Conservation (phyloP, 2,113 vertebrate genomes). For the Brachyhypopomus gauderio region DNA sequence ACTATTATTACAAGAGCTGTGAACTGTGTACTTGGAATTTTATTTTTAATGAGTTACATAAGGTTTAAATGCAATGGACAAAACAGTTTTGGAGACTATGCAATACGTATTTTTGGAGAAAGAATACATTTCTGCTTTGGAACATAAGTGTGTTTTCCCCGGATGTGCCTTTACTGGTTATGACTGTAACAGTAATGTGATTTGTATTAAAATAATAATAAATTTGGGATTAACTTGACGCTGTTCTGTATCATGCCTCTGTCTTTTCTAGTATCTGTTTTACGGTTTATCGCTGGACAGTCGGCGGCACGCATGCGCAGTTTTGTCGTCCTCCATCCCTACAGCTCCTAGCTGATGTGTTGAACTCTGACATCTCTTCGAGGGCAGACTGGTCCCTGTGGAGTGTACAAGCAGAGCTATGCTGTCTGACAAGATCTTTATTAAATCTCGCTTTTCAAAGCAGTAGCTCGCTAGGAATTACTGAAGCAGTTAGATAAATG, state of each 20-base stretch:
- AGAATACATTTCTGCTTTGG: background rate
- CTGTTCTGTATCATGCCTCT: background rate
- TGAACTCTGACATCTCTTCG: too few species aligned
- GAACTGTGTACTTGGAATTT: background rate
- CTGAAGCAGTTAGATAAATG: too few species aligned
- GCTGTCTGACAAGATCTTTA: too few species aligned
- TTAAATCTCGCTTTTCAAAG: too few species aligned
- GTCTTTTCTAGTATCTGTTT: background rate
- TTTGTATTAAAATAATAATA: slow-evolving; percentile 29
- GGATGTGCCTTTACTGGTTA: slow-evolving; percentile 29
- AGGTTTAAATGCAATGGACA: slow-evolving; percentile 12
- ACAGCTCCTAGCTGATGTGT: too few species aligned
- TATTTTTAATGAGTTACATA: too few species aligned
- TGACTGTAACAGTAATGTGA: slow-evolving; percentile 6
- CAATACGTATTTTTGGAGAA: background rate
- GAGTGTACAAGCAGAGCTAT: too few species aligned
- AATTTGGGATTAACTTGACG: background rate
- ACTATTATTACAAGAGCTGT: background rate
- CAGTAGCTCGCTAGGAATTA: too few species aligned
- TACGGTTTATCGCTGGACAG: background rate
- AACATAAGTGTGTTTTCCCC: background rate
- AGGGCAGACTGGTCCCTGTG: too few species aligned
- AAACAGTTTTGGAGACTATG: background rate
- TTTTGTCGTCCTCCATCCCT: too few species aligned
- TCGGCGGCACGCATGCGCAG: too few species aligned